Evolutionary conservation across 1,140 invertebrate genomes (phyloP), one percentile per base, ranked within the genome.

Genomic region (Drosophila sulfurigaster): DNA sequence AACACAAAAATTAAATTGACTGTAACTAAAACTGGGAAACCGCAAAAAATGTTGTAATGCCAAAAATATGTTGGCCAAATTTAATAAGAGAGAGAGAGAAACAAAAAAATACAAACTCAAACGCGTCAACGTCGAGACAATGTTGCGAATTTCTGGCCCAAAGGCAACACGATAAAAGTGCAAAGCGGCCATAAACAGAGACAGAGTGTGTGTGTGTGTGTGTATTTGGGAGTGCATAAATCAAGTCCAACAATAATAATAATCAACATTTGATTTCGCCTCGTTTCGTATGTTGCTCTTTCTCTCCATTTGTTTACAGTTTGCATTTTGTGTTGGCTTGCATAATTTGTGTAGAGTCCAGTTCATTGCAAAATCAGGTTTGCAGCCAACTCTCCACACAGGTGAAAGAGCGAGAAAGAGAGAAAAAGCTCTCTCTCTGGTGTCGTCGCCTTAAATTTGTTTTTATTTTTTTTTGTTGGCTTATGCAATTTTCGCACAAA

Each of bases 401-500:
- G 49, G 62, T 5, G 41, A 63, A 28, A 59, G 56, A 11, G 51
- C 32, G 56, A 45, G 45, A 15, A 16, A 30, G 13, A 62, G 15
- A 49, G 51, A 46, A 65, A 65, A 65, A 65, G 63, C 63, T 65
- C 46, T 35, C 46, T 15, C n/a, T 57, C 16, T 49, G 35, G 6
- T 13, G 28, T 46, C 45, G 35, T 8, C 8, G 35, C 35, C 35
- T 38, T 25, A 25, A 25, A 25, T 25, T 25, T 25, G 20, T 25
- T 25, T 16, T 16, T 16, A 1, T 16, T 16, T 16, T 25, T 16
- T 16, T 25, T 25, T 25, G 20, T 59, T 54, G 64, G 67, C 79
- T 88, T 88, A 83, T 89, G 85, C 81, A 87, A 87, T 83, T 75
- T 79, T 80, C 30, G 69, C 56, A 62, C 45, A 64, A 75, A 85